These are phyloP conservation scores for Tragelaphus oryx DNA, from an alignment of 2,797 vertebrate genomes.

Conservation along the genomic window DNA sequence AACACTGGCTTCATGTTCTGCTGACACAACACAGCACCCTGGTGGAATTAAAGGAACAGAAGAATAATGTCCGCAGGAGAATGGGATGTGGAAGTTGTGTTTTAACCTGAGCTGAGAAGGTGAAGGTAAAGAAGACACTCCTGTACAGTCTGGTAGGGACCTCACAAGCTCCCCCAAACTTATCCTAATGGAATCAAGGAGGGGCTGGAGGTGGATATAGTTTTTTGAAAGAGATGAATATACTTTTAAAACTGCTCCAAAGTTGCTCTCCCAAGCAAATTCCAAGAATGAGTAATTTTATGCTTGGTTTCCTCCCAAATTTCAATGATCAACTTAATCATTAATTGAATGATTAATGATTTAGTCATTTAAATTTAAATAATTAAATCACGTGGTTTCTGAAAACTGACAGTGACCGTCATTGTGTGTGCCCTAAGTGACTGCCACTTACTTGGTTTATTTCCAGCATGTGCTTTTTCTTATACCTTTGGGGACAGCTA, in stretches of 20 bases:
- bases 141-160: rapidly evolving
- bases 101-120: not conserved
- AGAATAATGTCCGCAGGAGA: not conserved
- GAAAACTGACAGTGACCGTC: not conserved
- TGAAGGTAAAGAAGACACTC: rapidly evolving
- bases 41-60: not conserved
- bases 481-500: not conserved
- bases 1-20: not conserved
- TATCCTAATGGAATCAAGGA: not conserved
- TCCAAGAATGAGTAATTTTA: not conserved
- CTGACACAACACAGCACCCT: not conserved
- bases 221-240: not conserved
- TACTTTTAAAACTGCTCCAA: not conserved
- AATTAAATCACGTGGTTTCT: not conserved
- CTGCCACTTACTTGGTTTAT: not conserved
- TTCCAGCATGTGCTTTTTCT: not conserved
- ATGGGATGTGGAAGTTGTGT: not conserved
- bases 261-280: not conserved
- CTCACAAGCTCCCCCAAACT: not conserved
- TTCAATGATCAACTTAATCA: not conserved
- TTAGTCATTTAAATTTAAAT: not conserved
- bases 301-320: not conserved
- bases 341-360: not conserved
- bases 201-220: not conserved
- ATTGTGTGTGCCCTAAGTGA: not conserved